Base-by-base conservation (phyloP, 2,797 vertebrate species). In the Amblyraja radiata region DNA sequence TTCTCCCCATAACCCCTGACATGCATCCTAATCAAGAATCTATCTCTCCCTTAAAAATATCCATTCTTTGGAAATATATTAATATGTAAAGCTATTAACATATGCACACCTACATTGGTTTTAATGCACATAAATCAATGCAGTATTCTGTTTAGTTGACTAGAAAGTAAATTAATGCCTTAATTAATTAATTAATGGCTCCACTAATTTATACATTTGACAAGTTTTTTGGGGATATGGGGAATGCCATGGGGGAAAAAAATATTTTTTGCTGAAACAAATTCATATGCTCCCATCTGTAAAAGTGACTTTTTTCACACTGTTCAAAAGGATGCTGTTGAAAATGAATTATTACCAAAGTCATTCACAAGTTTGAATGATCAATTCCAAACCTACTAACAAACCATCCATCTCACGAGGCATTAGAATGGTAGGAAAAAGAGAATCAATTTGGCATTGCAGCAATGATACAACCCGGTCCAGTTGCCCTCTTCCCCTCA, bases 401-500 rank as follows among this genome's bases (percentile, higher is more conserved):
- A 39, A 92, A 76, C 73, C 18, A 23, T 90, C 36, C 32, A 14
- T 54, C 10, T 54, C 1, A 8, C 25, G 73, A 39, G 25, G 21
- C 11, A 14, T 0, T 3, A 54, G 36, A 39, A 25, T 23, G 46
- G 81, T 83, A 46, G 46, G 11, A 10, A 28, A 16, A 54, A 36
- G 16, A 13, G 32, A 7, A 6, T 79, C 32, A 79, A 16, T 78
- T 78, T 21, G 63, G 5, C n/a, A 21, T 21, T 36, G 63, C 61
- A 36, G 61, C 61, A 65, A 61, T 86, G 28, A 86, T 63, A 86
- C 11, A 65, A 14, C 32, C 58, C 61, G 18, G n/a, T 65, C 97
- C 97, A 97, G 95, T 97, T 86, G 7, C 13, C 58, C 58, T 16
- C 3, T 18, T 61, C 32, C 32, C 61, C 71, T 21, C 21, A 74